Base-by-base conservation (phyloP, 2,113 vertebrate genomes). In the Todiramphus chloris region DNA sequence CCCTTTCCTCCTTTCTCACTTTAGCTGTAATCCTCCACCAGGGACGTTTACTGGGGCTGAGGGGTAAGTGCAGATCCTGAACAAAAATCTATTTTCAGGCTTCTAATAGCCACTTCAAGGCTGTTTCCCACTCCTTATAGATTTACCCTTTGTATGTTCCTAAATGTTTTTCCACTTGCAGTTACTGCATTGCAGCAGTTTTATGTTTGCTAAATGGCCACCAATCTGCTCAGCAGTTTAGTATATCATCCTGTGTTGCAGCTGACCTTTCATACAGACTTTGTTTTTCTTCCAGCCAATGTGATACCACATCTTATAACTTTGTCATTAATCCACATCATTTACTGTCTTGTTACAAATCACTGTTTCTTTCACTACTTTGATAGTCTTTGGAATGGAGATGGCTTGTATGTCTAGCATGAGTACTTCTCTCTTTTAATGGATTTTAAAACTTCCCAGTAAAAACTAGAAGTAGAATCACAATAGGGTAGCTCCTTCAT, bases 31-130 rank as follows among this genome's bases (percentile, higher is more conserved):
- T 98, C 97, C 98, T 98, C 98, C 98, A 98, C 98, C 98, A 99
- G 98, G 98, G 98, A 98, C 98, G 98, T 97, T 98, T 98, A 98
- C 98, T 98, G 98, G 98, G 98, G 98, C 98, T 98, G 97, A 98
- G 98, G 98, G 98, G 98, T 99, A 98, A 99, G 98, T 99, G 97
- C 97, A 97, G 97, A 97, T 97, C 95, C 97, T 96, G 90, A 97
- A 97, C 96, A 76, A 90, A 97, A 96, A 96, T 93, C 95, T 97
- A 55, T 96, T 94, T 96, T 90, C 95, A 96, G 97, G 93, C 98
- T 98, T 98, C 97, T 97, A 83, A 95, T 95, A 97, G 98, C 98
- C 98, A 95, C 97, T 94, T 77, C 9, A 59, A 98, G 97, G 97
- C 97, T 94, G 91, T 97, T 92, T 96, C 95, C 96, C 97, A 97